These are phyloP conservation scores for Stichopus chloronotus DNA, from an alignment of 35 echinoderm and acorn worm species.

Conservation along the genomic window DNA sequence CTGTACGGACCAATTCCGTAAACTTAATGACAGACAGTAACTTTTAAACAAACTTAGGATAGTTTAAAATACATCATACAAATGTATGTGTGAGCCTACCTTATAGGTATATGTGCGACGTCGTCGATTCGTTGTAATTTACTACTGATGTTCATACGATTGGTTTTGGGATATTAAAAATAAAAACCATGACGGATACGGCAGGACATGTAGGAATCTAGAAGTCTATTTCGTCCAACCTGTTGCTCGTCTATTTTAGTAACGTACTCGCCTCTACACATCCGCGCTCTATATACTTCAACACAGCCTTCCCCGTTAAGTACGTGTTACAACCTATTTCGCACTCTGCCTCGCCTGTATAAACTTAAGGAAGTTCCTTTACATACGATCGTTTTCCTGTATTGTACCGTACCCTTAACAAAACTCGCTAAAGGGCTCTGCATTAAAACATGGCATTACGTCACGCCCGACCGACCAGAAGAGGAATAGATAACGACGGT, in stretches of 20 bases:
- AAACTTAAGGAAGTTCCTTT: constrained; percentile 46
- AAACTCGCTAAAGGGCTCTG: constrained; percentile 27
- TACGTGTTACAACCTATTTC: background rate
- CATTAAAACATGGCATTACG: constrained; percentile 28
- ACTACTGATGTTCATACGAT: background rate
- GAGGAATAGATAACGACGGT: constrained; percentile 49
- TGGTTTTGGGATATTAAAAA: too few species aligned
- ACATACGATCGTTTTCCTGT: constrained; percentile 48
- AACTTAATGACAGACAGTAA: too few species aligned
- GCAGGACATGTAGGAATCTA: too few species aligned
- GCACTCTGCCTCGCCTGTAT: background rate
- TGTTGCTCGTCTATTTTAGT: background rate
- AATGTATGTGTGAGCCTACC: background rate
- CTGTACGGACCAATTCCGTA: too few species aligned
- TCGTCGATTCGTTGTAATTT: background rate
- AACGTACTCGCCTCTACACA: background rate
- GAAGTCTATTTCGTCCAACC: background rate
- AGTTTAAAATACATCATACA: background rate
- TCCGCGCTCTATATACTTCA: background rate
- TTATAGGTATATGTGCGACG: background rate
- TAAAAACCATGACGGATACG: too few species aligned
- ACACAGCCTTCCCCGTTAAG: background rate
- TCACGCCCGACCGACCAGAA: constrained; percentile 35
- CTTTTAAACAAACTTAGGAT: background rate
- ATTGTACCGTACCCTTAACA: background rate